These are phyloP conservation scores for Cirrhinus mrigala DNA, from an alignment of 2,797 vertebrate species.

Conservation along the genomic window DNA sequence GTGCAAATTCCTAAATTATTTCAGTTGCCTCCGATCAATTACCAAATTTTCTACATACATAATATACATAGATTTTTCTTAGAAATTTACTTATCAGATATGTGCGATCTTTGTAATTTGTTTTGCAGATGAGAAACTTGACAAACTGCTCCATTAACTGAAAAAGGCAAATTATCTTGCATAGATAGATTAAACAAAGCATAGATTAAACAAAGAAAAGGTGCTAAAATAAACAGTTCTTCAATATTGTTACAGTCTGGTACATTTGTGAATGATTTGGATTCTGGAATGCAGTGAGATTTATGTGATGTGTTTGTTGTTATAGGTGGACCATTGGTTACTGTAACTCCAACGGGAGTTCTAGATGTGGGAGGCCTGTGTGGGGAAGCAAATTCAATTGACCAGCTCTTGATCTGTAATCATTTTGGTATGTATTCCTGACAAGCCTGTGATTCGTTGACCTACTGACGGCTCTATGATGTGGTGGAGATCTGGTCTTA, in stretches of 20 bases:
- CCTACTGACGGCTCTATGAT: constrained; percentile 38
- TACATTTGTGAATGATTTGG: constrained; percentile 9
- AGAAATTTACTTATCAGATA: background rate
- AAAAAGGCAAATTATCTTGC: background rate
- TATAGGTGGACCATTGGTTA: constrained; percentile 19
- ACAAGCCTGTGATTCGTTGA: constrained; percentile 12
- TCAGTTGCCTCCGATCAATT: background rate
- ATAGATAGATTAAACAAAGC: no score
- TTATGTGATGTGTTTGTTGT: constrained; percentile 12
- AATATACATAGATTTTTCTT: background rate
- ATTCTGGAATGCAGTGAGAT: background rate
- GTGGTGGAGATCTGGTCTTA: constrained; percentile 73
- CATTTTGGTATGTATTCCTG: constrained; percentile 37
- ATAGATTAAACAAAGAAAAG: background rate
- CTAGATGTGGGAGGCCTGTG: background rate
- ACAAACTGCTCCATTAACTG: background rate
- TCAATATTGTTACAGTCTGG: background rate
- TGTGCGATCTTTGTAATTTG: background rate
- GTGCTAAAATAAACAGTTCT: background rate
- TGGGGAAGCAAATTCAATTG: constrained; percentile 1
- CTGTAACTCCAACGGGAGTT: background rate
- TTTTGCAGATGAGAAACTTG: background rate
- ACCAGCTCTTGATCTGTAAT: constrained; percentile 46
- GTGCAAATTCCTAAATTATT: background rate
- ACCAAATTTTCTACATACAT: background rate